Evolutionary conservation across 2,888 invertebrate species (phyloP), one percentile per base, ranked within the genome.

Genomic region (Micropterix aruncella): DNA sequence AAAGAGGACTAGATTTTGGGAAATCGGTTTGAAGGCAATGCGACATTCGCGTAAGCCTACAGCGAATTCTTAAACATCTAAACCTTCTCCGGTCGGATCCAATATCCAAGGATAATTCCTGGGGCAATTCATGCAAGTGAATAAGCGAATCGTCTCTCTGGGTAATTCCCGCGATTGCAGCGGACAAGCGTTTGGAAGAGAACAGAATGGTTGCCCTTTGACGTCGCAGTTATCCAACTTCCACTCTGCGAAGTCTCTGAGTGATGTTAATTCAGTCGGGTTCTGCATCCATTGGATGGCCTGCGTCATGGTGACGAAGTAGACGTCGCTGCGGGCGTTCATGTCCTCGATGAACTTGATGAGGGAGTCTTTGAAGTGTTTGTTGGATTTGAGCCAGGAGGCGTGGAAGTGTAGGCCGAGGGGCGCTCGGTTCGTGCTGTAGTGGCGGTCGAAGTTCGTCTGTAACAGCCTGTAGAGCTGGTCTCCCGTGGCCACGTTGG

Each of bases 211-310:
- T 62, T 91, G 90, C 45, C 92, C 92, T 65, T 92, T 91, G 50
- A 93, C 86, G 60, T 92, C 92, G 65, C 93, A 93, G 61, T 89
- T 89, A 56, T 92, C 92, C n/a, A n/a, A n/a, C 65, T 93, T 93
- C 93, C 93, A 93, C 63, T 91, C 90, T 55, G 85, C 84, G 79
- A 93, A 93, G 60, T 93, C 92, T 54, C 90, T 76, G 42, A 93
- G 75, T 36, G 82, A 81, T 40, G 87, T 81, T 52, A 91, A 60
- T 63, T 92, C 92, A 19, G 89, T 90, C 44, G 93, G 93, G 56
- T 86, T 89, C 66, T 93, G 92, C 89, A 93, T 93, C 92, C 92
- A 93, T 65, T 92, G 90, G 57, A 93, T 89, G 18, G 92, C 92
- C 76, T 87, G 76, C 54, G 89, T 78, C 73, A 88, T 83, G 48